Percentiles rank a stretch among this genome's conserved stretches.
Evolutionary conservation across 2,888 invertebrate genomes (phyloP).

Genomic region (Nomada hirtipes): DNA sequence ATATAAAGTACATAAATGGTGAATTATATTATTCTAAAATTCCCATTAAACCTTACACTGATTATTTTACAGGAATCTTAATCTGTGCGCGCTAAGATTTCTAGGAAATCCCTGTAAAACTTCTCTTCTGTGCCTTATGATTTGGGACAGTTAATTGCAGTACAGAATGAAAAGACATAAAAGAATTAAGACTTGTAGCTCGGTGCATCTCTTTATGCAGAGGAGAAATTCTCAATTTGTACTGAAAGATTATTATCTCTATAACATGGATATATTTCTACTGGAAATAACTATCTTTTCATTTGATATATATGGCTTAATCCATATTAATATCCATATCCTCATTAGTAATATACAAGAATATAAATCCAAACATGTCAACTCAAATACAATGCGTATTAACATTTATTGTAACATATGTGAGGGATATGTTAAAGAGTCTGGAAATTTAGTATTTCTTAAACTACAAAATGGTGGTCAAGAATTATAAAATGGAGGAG

Average conservation of each 20-base stretch:
- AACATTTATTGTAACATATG: background rate
- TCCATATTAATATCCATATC: constrained; percentile 4
- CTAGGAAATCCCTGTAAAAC: constrained; percentile 9
- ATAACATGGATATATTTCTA: background rate
- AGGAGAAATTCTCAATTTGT: background rate
- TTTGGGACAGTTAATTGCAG: constrained; percentile 6
- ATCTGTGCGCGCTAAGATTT: constrained; percentile 2
- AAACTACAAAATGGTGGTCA: constrained; percentile 75
- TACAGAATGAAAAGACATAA: background rate
- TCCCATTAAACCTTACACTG: constrained; percentile 48
- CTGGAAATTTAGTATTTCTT: constrained; percentile 15
- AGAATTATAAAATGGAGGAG: constrained; percentile 75
- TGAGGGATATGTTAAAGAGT: background rate
- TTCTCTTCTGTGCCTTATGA: background rate
- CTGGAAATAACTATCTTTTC: constrained; percentile 15
- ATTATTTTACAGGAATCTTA: constrained; percentile 31
- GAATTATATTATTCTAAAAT: constrained; percentile 61
- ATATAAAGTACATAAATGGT: constrained; percentile 45
- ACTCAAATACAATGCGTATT: background rate
- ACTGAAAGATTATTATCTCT: background rate
- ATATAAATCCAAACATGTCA: background rate
- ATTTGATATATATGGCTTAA: background rate
- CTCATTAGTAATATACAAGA: background rate
- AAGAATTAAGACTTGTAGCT: background rate
- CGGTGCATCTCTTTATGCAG: background rate